Conservation (phyloP, 2,797 vertebrate genomes). For the Eleutherodactylus coqui region DNA sequence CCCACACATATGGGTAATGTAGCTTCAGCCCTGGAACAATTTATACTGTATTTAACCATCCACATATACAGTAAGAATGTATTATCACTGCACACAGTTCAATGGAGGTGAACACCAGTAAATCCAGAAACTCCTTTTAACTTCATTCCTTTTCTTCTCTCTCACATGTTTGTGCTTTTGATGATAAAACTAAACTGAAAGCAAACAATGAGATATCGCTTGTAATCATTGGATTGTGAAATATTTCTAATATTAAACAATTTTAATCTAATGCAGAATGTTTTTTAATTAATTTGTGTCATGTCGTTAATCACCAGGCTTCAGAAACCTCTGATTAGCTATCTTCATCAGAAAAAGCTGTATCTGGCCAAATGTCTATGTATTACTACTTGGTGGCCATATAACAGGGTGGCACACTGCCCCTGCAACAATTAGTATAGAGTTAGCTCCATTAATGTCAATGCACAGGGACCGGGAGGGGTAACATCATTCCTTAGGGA, state of each 20-base stretch:
- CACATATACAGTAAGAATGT: slow-evolving; percentile 24
- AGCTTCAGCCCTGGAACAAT: slow-evolving; percentile 30
- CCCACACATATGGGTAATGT: slow-evolving; percentile 34
- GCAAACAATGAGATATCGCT: background rate
- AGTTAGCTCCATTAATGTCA: too few species aligned
- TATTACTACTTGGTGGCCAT: too few species aligned
- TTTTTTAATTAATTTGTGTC: background rate
- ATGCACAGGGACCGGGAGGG: too few species aligned
- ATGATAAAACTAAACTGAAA: background rate
- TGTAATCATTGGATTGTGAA: background rate
- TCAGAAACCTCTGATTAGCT: too few species aligned
- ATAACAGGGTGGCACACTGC: too few species aligned
- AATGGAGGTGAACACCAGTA: slow-evolving; percentile 17
- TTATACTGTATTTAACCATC: slow-evolving; percentile 6
- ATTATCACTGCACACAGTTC: slow-evolving; percentile 9
- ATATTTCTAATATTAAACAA: background rate
- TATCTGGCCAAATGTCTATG: too few species aligned
- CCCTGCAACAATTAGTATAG: too few species aligned
- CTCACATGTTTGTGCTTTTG: background rate
- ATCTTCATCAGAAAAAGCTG: too few species aligned
- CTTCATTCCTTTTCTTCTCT: background rate
- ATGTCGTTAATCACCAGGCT: too few species aligned
- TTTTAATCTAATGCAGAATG: background rate
- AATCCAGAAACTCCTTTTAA: slow-evolving; percentile 6
- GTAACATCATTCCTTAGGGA: too few species aligned